Percentiles rank a stretch among this genome's conserved stretches.
Conservation (phyloP, 2,797 vertebrate species). For the Alectoris magna region DNA sequence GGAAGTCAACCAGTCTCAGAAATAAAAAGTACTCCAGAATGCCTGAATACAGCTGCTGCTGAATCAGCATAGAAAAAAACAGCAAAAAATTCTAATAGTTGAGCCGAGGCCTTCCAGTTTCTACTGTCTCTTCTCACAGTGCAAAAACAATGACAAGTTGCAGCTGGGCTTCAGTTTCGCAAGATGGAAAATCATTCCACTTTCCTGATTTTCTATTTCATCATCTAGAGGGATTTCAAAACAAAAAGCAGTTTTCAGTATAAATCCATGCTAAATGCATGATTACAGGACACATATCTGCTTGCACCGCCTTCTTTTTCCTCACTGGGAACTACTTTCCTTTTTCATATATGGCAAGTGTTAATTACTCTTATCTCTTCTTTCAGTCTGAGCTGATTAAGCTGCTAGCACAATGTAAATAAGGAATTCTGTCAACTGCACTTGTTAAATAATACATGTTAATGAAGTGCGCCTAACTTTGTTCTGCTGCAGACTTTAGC, state of each 20-base stretch:
- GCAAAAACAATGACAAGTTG: neutral
- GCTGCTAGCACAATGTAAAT: neutral
- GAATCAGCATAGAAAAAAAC: neutral
- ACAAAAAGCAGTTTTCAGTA: neutral
- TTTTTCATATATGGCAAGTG: neutral
- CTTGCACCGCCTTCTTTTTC: neutral
- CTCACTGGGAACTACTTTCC: neutral
- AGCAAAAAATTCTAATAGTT: neutral
- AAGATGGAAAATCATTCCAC: neutral
- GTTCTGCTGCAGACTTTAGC: neutral
- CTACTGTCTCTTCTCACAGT: neutral
- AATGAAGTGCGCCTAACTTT: neutral
- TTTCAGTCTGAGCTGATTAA: slow-evolving; percentile 7
- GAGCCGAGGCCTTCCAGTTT: neutral
- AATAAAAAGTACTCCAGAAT: slow-evolving; percentile 4
- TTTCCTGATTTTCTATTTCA: neutral
- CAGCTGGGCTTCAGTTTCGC: neutral
- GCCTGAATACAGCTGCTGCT: neutral
- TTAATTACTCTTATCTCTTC: slow-evolving; percentile 20
- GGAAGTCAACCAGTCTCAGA: slow-evolving; percentile 38
- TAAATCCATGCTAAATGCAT: neutral
- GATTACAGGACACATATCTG: neutral
- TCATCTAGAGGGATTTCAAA: neutral
- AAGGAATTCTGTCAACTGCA: slow-evolving; percentile 9
- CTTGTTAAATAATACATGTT: neutral